A percentile compares a stretch with the other conserved stretches of the same genome.
phyloP scores from a whole-genome alignment of 2,797 vertebrate genomes.

The Petrocephalus schoutedeni region DNA sequence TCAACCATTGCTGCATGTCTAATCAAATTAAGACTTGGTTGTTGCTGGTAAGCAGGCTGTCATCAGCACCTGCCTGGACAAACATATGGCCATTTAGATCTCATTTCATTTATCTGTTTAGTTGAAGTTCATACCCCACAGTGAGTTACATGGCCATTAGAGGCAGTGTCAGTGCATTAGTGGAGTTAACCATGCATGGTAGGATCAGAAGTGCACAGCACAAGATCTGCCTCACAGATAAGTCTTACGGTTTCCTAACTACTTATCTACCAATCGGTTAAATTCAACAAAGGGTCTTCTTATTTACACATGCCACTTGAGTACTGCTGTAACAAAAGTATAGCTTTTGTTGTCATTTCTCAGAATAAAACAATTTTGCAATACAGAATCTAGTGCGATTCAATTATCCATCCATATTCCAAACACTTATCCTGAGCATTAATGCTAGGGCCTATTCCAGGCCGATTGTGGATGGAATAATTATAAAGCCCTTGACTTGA shows the following conservation, averaged over 20 bases:
- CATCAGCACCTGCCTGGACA: not conserved
- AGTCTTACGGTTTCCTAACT: not conserved
- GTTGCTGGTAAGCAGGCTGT: not conserved
- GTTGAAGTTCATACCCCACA: not conserved
- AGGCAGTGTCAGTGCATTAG: not conserved
- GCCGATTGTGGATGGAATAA: not conserved
- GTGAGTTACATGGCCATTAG: not conserved
- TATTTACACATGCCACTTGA: not conserved
- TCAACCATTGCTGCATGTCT: not conserved
- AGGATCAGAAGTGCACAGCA: not conserved
- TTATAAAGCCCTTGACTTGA: not conserved
- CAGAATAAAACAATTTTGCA: not conserved
- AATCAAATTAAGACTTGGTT: not conserved
- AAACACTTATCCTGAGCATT: not conserved
- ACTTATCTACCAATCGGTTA: not conserved
- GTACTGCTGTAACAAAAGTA: not conserved
- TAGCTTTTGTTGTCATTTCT: not conserved
- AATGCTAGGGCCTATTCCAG: not conserved
- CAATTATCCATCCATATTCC: not conserved
- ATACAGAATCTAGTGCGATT: not conserved
- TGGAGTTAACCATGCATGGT: not conserved
- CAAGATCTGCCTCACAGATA: not conserved
- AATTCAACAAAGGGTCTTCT: not conserved
- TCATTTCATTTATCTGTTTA: not conserved
- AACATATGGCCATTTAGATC: not conserved